Evolutionary conservation across 1,140 invertebrate species (phyloP), one percentile per base, ranked within the genome.

Genomic region (Drosophila malerkotliana): DNA sequence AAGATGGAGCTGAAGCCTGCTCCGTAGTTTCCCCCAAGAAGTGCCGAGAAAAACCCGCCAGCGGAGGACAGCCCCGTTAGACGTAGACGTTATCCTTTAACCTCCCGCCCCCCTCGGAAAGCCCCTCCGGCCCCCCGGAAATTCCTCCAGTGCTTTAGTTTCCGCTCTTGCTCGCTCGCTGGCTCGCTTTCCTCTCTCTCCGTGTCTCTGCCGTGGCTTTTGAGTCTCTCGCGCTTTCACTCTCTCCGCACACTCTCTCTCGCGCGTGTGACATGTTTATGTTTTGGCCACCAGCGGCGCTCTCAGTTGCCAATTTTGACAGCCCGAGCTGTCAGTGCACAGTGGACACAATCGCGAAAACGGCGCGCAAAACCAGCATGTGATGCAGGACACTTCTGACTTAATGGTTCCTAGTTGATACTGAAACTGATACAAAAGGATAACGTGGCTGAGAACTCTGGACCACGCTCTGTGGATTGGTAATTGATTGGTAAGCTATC

Each of bases 401-500:
- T 79, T 72, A 88, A 87, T 89, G 79, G 83, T 87, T 87, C 83
- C 83, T 87, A 87, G 79, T 71, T 82, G 64, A 79, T 72, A 69
- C 75, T 82, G 79, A 71, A 69, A 60, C 9, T 77, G 61, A 77
- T 76, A 79, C 62, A 79, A 68, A 77, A 48, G 21, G 10, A 59
- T 28, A 49, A 64, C 45, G 56, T n/a, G 37, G 60, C 58, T 41
- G 24, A 52, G 12, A 49, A 57, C 54, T 44, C 58, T 51, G 56
- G 48, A 39, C 59, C 59, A 52, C 52, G 9, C 15, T 24, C 26
- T 47, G 56, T 66, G 72, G 79, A 73, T 77, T 71, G 72, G 51
- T 55, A 73, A 60, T 72, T 85, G 82, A 87, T 71, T 78, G 82
- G 82, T 85, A 59, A 87, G 82, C 30, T 41, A 12, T 28, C 5